Percentiles rank a stretch among this genome's conserved stretches.
Evolutionary conservation across 2,888 invertebrate genomes (phyloP).

Genomic region (Parasteatoda lunata): DNA sequence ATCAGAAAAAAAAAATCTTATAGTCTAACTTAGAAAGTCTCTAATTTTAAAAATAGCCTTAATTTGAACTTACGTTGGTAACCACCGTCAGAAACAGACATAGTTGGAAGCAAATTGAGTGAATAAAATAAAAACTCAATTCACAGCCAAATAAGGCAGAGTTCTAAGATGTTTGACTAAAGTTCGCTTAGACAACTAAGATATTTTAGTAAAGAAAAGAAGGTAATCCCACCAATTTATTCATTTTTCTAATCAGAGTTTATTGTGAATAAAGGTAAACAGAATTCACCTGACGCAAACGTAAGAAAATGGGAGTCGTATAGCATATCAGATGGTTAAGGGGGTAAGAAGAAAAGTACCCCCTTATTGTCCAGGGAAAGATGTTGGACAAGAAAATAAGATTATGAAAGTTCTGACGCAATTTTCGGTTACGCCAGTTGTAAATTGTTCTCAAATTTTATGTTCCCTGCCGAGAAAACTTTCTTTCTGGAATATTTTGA

Average conservation of each 20-base stretch:
- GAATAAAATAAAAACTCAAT: background rate
- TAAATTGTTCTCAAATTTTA: too few species aligned
- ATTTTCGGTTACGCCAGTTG: background rate
- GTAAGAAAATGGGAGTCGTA: background rate
- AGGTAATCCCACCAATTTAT: conserved; percentile 16
- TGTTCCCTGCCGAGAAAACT: too few species aligned
- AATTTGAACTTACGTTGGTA: too few species aligned
- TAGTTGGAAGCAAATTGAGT: too few species aligned
- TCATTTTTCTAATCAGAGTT: conserved; percentile 33
- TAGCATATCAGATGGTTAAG: background rate
- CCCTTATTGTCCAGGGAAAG: conserved; percentile 29
- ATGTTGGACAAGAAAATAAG: conserved; percentile 37
- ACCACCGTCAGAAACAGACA: too few species aligned
- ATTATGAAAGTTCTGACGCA: conserved; percentile 41
- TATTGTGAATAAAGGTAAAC: conserved; percentile 23
- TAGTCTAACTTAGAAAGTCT: too few species aligned
- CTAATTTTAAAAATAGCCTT: too few species aligned
- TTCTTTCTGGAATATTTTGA: too few species aligned
- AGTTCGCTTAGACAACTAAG: background rate
- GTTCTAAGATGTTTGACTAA: background rate
- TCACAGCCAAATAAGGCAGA: background rate
- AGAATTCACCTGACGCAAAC: background rate
- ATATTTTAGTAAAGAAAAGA: background rate
- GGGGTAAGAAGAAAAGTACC: background rate
- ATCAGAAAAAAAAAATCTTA: too few species aligned